These are phyloP conservation scores for Brachionus rotundiformis DNA, from an alignment of 1,140 invertebrate genomes.

Conservation along the genomic window DNA sequence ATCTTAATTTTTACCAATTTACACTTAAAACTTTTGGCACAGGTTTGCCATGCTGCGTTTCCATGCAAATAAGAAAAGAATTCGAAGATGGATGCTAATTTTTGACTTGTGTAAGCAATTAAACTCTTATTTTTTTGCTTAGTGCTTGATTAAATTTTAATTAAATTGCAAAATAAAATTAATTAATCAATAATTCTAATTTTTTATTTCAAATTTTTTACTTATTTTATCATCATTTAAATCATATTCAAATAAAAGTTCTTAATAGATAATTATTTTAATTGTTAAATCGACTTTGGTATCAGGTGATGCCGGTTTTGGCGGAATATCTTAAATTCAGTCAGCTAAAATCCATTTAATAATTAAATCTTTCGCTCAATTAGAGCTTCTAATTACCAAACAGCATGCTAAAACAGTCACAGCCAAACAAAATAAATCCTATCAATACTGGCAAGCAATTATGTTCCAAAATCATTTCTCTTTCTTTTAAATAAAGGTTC, in stretches of 20 bases:
- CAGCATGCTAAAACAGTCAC: not conserved
- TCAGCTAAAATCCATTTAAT: not conserved
- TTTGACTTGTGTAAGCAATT: too few species aligned
- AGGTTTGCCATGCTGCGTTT: not conserved
- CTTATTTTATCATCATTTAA: too few species aligned
- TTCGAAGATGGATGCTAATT: not conserved
- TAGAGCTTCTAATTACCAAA: not conserved
- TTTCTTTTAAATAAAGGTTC: not conserved
- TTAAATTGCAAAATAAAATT: too few species aligned
- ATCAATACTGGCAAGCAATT: too few species aligned
- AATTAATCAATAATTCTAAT: too few species aligned
- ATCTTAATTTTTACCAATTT: not conserved
- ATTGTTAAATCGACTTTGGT: not conserved
- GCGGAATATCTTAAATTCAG: not conserved
- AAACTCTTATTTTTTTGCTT: too few species aligned
- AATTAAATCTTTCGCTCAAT: not conserved
- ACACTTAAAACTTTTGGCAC: not conserved
- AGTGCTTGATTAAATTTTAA: too few species aligned
- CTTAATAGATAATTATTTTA: too few species aligned
- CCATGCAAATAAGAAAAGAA: slow-evolving; percentile 22
- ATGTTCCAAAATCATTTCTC: not conserved
- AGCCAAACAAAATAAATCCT: not conserved
- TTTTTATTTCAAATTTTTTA: too few species aligned
- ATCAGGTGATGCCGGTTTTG: not conserved
- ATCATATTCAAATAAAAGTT: too few species aligned